Conservation (phyloP, 1,140 invertebrate genomes). For the Babylonia areolata region DNA sequence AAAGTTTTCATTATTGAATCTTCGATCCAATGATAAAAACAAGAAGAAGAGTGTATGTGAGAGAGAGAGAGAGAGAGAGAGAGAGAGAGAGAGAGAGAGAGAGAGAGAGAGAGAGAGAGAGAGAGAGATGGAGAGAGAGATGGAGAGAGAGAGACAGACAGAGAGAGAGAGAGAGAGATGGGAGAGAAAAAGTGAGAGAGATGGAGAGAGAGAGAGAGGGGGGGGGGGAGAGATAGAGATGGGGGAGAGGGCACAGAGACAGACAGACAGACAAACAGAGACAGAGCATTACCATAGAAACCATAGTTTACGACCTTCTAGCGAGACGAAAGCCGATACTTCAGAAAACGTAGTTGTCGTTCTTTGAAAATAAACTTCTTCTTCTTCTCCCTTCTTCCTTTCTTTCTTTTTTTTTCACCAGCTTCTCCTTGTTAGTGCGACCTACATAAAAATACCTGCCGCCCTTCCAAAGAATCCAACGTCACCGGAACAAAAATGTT, state of each 20-base stretch:
- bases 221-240: neutral
- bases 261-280: neutral
- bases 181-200: neutral
- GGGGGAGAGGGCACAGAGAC: neutral
- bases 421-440: too few relatives aligned
- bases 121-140: neutral
- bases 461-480: neutral
- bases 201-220: neutral
- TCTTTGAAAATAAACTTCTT: neutral
- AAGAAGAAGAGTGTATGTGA: neutral
- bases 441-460: neutral
- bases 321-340: neutral
- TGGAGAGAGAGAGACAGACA: neutral
- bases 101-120: neutral
- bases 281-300: slow-evolving; percentile 8
- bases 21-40: too few relatives aligned
- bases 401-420: too few relatives aligned
- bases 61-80: neutral
- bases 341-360: too few relatives aligned
- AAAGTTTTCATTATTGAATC: too few relatives aligned
- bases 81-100: neutral
- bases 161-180: neutral
- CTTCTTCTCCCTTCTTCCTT: too few relatives aligned
- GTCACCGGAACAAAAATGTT: neutral
- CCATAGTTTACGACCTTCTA: neutral